Base-by-base conservation (phyloP, 2,888 invertebrate genomes). In the Tetanocera ferruginea region DNA sequence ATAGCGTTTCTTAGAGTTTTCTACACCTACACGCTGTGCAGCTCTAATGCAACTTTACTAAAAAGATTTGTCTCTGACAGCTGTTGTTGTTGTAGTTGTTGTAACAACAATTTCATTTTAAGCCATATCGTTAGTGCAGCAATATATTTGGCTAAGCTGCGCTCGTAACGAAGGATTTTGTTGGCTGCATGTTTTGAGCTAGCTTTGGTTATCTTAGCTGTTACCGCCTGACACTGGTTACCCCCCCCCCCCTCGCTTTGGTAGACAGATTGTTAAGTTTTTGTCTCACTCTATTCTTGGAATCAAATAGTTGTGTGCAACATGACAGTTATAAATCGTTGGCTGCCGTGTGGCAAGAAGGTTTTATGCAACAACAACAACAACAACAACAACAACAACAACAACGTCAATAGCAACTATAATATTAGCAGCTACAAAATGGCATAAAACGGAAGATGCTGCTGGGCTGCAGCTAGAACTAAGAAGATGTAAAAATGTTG, bases 11-110 rank as follows among this genome's bases (percentile, higher is more conserved):
- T 57, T 72, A 17, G 60, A 57, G 43, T 60, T 60, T 55, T 82
- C 83, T 84, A 83, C 83, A 83, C 83, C 80, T 82, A 70, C 84
- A 86, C 82, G 84, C 81, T 34, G 17, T n/a, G 25, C 60, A 25
- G 49, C 62, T 51, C 19, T 74, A 74, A 62, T 74, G 74, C 51
- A 74, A 74, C 31, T 74, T 64, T 74, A 25, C 64, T 49, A 31
- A 51, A 51, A 25, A 51, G 64, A 74, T 64, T 72, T 72, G 74
- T 64, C 64, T 31, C 34, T 64, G 49, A 51, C 74, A 74, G 49
- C n/a, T 64, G 76, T 60, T 49, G 60, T 72, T 71, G 52, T 34
- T 71, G n/a, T 3, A 0, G 9, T 25, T 73, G 60, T 23, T 19
- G 52, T 34, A 34, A 60, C 60, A 57, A 60, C 78, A 78, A 77